Percentiles rank a stretch among this genome's conserved stretches.
These are phyloP conservation scores for Meloidogyne exigua DNA, from an alignment of 1,140 invertebrate genomes.

Conservation along the genomic window DNA sequence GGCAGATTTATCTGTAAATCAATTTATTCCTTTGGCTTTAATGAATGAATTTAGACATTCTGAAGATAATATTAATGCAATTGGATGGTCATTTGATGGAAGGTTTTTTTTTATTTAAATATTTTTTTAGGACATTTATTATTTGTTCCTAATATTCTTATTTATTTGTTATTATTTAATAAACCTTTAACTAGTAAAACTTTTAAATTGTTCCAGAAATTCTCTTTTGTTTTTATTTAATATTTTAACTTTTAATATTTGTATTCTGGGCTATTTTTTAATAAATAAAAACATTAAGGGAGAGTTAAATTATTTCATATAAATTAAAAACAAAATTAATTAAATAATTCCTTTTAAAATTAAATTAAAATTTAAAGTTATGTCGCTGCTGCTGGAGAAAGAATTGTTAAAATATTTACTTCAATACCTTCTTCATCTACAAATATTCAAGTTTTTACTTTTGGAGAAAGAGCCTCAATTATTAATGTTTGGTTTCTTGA, in stretches of 20 bases:
- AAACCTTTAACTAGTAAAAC: too few relatives aligned
- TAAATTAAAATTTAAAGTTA: background rate
- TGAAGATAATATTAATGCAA: constrained; percentile 25
- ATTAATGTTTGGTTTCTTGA: constrained; percentile 20
- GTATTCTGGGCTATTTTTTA: too few relatives aligned
- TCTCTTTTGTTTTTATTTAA: too few relatives aligned
- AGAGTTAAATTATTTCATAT: too few relatives aligned
- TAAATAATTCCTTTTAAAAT: too few relatives aligned
- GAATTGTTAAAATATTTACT: constrained; percentile 23
- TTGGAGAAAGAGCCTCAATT: constrained; percentile 22
- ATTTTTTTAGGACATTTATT: too few relatives aligned
- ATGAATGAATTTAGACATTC: constrained; percentile 28
- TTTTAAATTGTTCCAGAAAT: too few relatives aligned
- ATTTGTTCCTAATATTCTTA: too few relatives aligned
- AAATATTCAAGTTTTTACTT: constrained; percentile 18
- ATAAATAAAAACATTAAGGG: too few relatives aligned
- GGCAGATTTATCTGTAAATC: constrained; percentile 16
- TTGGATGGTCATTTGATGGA: constrained; percentile 37
- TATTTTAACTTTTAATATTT: too few relatives aligned
- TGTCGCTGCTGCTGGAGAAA: constrained; percentile 26
- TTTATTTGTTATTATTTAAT: too few relatives aligned
- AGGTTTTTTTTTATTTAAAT: constrained; percentile 18
- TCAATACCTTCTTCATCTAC: background rate
- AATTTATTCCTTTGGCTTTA: constrained; percentile 32
- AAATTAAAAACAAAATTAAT: too few relatives aligned